Evolutionary conservation across 2,113 vertebrate genomes (phyloP).

Genomic region (Tenrec ecaudatus): DNA sequence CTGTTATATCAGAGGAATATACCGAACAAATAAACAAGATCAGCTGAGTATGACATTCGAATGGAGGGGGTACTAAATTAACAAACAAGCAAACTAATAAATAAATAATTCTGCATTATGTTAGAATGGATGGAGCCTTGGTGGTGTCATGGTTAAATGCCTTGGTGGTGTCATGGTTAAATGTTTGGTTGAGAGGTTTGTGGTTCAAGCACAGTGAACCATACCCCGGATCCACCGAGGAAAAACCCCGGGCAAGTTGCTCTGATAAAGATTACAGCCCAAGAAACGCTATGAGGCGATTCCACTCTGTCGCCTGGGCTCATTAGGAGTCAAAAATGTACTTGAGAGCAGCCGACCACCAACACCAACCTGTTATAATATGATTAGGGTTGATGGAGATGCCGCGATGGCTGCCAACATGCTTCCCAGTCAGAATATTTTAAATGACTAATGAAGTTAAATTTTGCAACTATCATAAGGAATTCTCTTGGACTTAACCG

Average conservation of each 20-base stretch:
- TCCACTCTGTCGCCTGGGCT: neutral
- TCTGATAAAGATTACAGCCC: neutral
- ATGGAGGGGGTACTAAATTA: neutral
- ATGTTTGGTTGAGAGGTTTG: neutral
- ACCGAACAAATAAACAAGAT: neutral
- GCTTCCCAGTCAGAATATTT: constrained; percentile 16
- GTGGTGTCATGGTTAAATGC: neutral
- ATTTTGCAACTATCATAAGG: constrained; percentile 27
- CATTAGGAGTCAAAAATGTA: neutral
- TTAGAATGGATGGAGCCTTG: neutral
- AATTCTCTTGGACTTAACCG: neutral
- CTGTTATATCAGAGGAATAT: neutral
- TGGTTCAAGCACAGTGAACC: neutral
- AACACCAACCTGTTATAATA: neutral
- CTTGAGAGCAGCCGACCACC: neutral
- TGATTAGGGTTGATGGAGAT: neutral
- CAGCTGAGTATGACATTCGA: neutral
- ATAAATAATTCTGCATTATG: neutral
- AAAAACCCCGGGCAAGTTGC: neutral
- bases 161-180: too few species aligned
- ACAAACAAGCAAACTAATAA: neutral
- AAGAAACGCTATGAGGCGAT: neutral
- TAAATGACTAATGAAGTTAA: constrained; percentile 3
- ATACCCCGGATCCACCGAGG: neutral
- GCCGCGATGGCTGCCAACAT: neutral